Evolutionary conservation across 1,140 invertebrate species (phyloP).

Genomic region (Drosophila erecta): DNA sequence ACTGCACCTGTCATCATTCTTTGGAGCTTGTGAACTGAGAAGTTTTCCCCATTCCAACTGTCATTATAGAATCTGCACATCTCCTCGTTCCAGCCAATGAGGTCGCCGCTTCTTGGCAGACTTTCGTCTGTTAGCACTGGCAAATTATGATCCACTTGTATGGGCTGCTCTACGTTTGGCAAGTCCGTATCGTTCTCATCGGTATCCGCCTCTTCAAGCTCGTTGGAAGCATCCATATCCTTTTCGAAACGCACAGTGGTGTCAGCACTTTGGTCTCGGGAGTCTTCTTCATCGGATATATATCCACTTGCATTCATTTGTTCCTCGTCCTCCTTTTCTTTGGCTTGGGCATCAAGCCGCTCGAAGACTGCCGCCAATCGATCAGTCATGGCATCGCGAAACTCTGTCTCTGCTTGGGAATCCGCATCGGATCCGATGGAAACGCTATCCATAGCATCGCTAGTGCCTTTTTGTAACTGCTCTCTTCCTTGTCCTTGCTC

Average conservation of each 20-base stretch:
- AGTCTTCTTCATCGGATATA: slow-evolving; percentile 15
- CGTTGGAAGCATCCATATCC: neutral
- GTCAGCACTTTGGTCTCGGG: slow-evolving; percentile 1
- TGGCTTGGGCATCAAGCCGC: slow-evolving; percentile 36
- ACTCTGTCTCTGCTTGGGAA: slow-evolving; percentile 42
- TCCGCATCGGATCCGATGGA: slow-evolving; percentile 56
- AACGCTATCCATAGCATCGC: slow-evolving; percentile 12
- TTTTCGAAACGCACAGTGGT: slow-evolving; percentile 7
- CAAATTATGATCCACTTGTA: slow-evolving; percentile 48
- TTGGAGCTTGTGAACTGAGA: slow-evolving; percentile 85
- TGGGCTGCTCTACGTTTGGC: neutral
- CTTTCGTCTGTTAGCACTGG: slow-evolving; percentile 18
- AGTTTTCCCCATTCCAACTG: slow-evolving; percentile 87
- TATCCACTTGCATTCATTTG: slow-evolving; percentile 8
- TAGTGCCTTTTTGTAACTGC: neutral
- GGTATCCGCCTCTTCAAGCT: slow-evolving; percentile 1
- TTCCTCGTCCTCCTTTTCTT: neutral
- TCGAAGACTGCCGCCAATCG: slow-evolving; percentile 46
- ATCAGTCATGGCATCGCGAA: slow-evolving; percentile 39
- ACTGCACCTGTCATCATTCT: slow-evolving; percentile 48
- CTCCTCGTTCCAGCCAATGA: slow-evolving; percentile 84
- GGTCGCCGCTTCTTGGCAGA: slow-evolving; percentile 19
- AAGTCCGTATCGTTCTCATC: slow-evolving; percentile 1
- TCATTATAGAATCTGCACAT: slow-evolving; percentile 88
- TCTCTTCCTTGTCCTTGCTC: slow-evolving; percentile 13